These are phyloP conservation scores for Mirza zaza DNA, from an alignment of 2,113 vertebrate genomes.

Conservation along the genomic window DNA sequence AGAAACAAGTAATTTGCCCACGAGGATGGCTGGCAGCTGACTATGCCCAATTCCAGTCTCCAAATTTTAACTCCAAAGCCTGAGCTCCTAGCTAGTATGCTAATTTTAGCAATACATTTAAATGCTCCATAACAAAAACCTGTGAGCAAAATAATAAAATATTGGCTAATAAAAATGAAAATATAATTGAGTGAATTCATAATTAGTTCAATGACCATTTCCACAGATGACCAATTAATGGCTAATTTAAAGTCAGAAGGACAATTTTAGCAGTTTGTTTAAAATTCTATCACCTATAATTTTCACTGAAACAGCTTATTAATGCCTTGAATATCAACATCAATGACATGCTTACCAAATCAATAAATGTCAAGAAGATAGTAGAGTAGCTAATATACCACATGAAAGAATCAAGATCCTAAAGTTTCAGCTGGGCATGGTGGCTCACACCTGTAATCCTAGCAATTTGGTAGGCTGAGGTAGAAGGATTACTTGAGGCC, in stretches of 20 bases:
- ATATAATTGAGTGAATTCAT: not conserved
- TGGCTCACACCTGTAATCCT: too few species aligned
- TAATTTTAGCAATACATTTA: slow-evolving; percentile 7
- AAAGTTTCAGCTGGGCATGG: not conserved
- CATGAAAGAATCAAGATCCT: not conserved
- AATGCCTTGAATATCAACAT: not conserved
- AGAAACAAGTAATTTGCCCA: not conserved
- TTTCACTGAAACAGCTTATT: not conserved
- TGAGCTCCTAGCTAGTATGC: not conserved
- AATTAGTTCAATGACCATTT: slow-evolving; percentile 30
- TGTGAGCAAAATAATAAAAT: not conserved
- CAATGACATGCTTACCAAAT: not conserved
- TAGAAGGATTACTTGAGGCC: too few species aligned
- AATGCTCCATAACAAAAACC: slow-evolving; percentile 1
- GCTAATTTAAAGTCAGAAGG: slow-evolving; percentile 19
- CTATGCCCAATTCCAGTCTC: not conserved
- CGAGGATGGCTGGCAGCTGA: not conserved
- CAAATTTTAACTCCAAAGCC: not conserved
- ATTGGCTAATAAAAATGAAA: not conserved
- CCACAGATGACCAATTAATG: not conserved
- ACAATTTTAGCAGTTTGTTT: not conserved
- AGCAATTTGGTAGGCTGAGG: too few species aligned
- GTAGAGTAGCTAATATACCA: not conserved
- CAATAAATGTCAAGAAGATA: not conserved
- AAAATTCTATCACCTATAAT: not conserved